phyloP scores from a whole-genome alignment of 1,140 invertebrate species.

The Babylonia areolata region DNA sequence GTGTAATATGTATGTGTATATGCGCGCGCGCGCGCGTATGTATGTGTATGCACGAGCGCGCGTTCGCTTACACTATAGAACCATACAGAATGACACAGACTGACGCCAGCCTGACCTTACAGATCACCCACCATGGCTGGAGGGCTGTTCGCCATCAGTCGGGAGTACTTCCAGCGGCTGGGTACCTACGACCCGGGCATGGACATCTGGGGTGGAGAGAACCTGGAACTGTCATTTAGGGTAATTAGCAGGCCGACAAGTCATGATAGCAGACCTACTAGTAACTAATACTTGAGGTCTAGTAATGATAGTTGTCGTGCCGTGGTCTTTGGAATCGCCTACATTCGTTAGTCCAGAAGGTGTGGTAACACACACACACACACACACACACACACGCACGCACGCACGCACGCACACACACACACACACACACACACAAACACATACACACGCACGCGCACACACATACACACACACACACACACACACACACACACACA shows the following conservation, averaged over 20 bases:
- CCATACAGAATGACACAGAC: no score
- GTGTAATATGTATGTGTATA: no score
- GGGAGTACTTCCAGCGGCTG: constrained; percentile 90
- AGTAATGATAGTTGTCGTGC: no score
- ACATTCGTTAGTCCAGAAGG: no score
- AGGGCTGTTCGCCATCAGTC: constrained; percentile 91
- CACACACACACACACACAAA: not conserved
- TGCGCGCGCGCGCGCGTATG: no score
- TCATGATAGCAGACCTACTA: no score
- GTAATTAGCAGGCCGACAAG: no score
- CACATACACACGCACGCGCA: not conserved
- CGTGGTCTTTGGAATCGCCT: no score
- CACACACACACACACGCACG: not conserved
- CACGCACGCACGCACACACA: not conserved
- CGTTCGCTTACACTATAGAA: no score
- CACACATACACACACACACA: not conserved
- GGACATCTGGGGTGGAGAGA: constrained; percentile 93
- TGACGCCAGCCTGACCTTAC: no score
- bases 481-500: not conserved
- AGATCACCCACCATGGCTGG: constrained; percentile 87
- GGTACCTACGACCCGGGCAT: constrained; percentile 81
- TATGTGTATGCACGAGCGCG: no score
- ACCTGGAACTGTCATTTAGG: constrained; percentile 96
- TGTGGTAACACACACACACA: not conserved
- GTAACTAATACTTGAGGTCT: no score